Conservation (phyloP, 1,140 invertebrate species). For the Trichoplusia ni region DNA sequence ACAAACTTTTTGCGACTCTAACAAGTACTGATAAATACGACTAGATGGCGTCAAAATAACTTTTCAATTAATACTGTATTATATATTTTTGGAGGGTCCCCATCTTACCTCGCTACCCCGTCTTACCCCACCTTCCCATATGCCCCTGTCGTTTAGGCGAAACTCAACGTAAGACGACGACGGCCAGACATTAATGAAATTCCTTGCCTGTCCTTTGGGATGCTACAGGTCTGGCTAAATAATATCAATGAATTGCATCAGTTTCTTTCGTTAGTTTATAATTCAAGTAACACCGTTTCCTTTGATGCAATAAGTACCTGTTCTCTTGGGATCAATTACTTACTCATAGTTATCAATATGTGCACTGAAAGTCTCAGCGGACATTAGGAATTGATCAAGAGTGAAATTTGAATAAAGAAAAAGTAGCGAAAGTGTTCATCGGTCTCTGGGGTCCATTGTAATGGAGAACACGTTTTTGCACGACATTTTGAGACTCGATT, state of each 20-base stretch:
- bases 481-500: conserved; percentile 58
- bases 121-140: no score
- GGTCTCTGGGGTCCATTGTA: conserved; percentile 60
- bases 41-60: no score
- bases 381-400: conserved; percentile 58
- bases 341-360: conserved; percentile 35
- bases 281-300: conserved; percentile 9
- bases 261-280: conserved; percentile 2
- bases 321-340: conserved; percentile 33
- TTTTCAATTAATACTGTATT: no score
- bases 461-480: conserved; percentile 64
- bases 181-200: no score
- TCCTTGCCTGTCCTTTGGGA: no score
- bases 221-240: no score
- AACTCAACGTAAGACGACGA: no score
- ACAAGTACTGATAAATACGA: no score
- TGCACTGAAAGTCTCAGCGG: conserved; percentile 38
- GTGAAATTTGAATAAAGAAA: conserved; percentile 75
- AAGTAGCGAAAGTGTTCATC: conserved; percentile 71
- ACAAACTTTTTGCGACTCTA: no score
- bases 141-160: no score
- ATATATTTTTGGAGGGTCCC: no score
- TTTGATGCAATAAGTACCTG: conserved; percentile 29
- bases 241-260: background rate
- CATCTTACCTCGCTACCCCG: no score